Base-by-base conservation (phyloP, 2,113 vertebrate species). In the Nyctibius bracteatus region DNA sequence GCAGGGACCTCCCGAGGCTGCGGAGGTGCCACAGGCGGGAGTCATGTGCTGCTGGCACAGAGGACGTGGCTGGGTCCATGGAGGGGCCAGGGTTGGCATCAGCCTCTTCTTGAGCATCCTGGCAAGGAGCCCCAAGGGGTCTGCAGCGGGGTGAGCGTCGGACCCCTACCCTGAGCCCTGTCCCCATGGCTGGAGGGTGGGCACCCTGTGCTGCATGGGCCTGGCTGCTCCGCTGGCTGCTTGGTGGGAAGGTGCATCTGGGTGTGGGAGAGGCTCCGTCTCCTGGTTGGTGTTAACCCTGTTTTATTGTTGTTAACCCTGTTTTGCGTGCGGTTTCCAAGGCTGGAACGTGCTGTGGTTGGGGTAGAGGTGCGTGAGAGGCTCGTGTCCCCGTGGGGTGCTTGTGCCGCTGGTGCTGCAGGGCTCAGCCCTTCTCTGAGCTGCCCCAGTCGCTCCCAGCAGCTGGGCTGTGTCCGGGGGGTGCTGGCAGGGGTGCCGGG, bases 121-220 rank as follows among this genome's bases (percentile, higher is more conserved):
- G 52, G 33, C 52, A 51, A 8, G 4, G 43, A 82, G 37, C 47
- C 10, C 49, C 4, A 2, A 39, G 61, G 66, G 31, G 14, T 63
- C 43, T 62, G 77, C 3, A 10, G 37, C 0, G 0, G 15, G 49
- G 19, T 2, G 19, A 68, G 43, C 1, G 0, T 43, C 9, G 4
- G 54, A 47, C 27, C 10, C 41, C 31, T 31, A 12, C 12, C 51
- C 57, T 2, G 2, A 6, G 13, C 57, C 59, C 13, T 8, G 2
- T 73, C 47, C 18, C 52, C 0, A 1, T 37, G n/a, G 33, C 33
- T 62, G 2, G 43, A 43, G 65, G n/a, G 43, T 49, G 59, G 30
- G 55, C 43, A 79, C 70, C 75, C 70, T 21, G 44, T 85, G 68
- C n/a, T 7, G 0, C 3, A 25, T 51, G 65, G 33, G 33, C 23